phyloP scores from a whole-genome alignment of 2,888 invertebrate genomes.

The Noctua janthe region DNA sequence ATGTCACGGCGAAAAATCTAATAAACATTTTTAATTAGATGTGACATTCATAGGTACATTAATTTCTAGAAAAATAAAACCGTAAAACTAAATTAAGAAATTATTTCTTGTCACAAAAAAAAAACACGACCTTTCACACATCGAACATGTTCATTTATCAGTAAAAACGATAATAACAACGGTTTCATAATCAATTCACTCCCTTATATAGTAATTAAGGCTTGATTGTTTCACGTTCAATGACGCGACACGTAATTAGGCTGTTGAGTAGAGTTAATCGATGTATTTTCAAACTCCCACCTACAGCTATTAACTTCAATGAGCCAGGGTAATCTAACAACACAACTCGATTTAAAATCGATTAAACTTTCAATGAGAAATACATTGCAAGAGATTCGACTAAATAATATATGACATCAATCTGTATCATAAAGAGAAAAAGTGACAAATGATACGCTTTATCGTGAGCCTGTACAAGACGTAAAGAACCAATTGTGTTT shows the following conservation, averaged over 20 bases:
- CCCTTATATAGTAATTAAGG: constrained; percentile 47
- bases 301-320: constrained; percentile 46
- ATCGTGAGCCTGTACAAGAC: not conserved
- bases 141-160: constrained; percentile 20
- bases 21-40: not conserved
- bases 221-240: constrained; percentile 48
- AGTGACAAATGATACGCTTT: constrained; percentile 19
- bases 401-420: constrained; percentile 12
- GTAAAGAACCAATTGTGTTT: not conserved
- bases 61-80: not conserved
- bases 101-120: constrained; percentile 3
- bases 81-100: constrained; percentile 20
- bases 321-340: constrained; percentile 44
- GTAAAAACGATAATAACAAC: constrained; percentile 35
- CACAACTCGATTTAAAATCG: constrained; percentile 54
- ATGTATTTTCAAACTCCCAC: constrained; percentile 49
- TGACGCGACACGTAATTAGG: constrained; percentile 54
- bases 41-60: not conserved
- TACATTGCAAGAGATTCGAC: constrained; percentile 22
- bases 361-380: constrained; percentile 47
- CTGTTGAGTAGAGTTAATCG: constrained; percentile 48
- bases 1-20: constrained; percentile 1
- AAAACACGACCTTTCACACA: constrained; percentile 26
- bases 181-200: constrained; percentile 33
- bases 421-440: not conserved